Conservation (phyloP, 2,113 vertebrate species). For the Ameiurus melas region DNA sequence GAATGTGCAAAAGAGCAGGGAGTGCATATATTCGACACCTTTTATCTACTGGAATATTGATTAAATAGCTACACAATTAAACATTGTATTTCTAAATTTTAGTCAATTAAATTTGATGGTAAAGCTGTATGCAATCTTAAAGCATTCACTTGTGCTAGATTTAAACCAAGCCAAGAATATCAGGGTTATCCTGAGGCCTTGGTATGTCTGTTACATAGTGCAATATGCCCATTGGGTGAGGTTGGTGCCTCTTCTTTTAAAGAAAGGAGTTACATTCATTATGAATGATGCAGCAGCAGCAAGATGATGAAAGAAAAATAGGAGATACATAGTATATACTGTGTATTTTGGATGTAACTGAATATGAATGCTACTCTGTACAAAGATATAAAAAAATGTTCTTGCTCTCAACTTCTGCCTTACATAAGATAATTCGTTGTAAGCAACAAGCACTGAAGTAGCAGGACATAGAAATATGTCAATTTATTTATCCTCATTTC, state of each 20-base stretch:
- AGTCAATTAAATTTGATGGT: no score
- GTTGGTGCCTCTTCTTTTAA: conserved; percentile 15
- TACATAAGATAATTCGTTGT: background rate
- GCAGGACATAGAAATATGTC: conserved; percentile 9
- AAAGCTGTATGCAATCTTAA: background rate
- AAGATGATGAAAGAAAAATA: background rate
- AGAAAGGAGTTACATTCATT: conserved; percentile 20
- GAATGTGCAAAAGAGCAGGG: background rate
- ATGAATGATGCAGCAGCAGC: conserved; percentile 30
- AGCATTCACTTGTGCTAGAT: background rate
- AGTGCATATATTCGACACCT: background rate
- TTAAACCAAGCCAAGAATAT: background rate
- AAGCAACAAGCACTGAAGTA: background rate
- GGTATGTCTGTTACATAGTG: background rate
- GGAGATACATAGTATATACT: background rate
- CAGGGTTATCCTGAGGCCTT: background rate
- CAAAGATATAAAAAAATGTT: background rate
- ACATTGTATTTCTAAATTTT: background rate
- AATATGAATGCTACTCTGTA: background rate
- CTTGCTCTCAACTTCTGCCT: background rate
- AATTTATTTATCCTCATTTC: conserved; percentile 20
- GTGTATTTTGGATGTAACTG: background rate
- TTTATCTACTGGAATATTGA: background rate
- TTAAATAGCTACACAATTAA: background rate
- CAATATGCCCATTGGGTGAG: background rate